A percentile compares a stretch with the other conserved stretches of the same genome.
These are phyloP conservation scores for Alfaro cultratus DNA, from an alignment of 2,797 vertebrate species.

Conservation along the genomic window DNA sequence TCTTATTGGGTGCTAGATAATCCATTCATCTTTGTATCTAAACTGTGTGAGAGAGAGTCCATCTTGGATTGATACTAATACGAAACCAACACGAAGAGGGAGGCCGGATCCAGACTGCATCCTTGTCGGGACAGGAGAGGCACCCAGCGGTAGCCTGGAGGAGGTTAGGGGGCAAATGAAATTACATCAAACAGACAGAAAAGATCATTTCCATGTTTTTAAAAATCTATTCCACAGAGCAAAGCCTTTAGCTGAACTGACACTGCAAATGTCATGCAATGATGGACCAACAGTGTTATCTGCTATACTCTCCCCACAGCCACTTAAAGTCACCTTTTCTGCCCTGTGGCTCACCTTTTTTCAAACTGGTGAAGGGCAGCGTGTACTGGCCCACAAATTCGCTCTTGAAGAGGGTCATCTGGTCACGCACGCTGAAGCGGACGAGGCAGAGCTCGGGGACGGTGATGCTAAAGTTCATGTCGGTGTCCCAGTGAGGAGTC, in stretches of 20 bases:
- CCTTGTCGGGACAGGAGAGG: constrained; percentile 82
- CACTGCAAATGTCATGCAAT: constrained; percentile 41
- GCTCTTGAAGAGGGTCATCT: constrained; percentile 74
- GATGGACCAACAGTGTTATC: constrained; percentile 45
- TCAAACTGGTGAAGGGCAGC: constrained; percentile 85
- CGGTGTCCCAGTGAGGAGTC: constrained; percentile 84
- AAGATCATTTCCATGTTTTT: constrained; percentile 5
- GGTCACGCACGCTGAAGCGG: constrained; percentile 85
- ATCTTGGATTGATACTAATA: constrained; percentile 58
- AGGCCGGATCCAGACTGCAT: constrained; percentile 80
- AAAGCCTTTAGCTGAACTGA: constrained; percentile 62
- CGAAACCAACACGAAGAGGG: constrained; percentile 85
- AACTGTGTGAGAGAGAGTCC: constrained; percentile 21
- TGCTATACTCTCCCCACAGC: constrained; percentile 46
- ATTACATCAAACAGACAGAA: constrained; percentile 9
- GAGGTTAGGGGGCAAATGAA: constrained; percentile 32
- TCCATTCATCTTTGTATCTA: constrained; percentile 34
- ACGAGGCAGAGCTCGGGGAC: constrained; percentile 87
- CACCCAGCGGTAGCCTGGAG: constrained; percentile 86
- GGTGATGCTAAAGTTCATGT: constrained; percentile 82
- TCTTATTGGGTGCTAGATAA: constrained; percentile 47
- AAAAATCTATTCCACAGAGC: constrained; percentile 7
- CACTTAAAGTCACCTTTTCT: not conserved
- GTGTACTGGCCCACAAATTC: constrained; percentile 90
- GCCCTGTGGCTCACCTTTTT: constrained; percentile 82